Evolutionary conservation across 1,140 invertebrate genomes (phyloP).

Genomic region (Wiebesia pumilae): DNA sequence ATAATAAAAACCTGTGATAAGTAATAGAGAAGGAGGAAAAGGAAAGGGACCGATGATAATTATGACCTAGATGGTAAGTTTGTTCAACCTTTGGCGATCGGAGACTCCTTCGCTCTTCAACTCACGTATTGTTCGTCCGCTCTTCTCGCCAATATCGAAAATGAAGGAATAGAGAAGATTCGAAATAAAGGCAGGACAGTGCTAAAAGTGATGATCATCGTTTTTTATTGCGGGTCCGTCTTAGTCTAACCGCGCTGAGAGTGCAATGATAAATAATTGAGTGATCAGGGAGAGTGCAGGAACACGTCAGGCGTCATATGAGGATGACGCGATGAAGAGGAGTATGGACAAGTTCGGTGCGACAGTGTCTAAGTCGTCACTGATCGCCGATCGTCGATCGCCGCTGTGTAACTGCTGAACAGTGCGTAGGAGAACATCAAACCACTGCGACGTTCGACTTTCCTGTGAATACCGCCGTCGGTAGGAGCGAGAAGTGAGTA

Average conservation of each 20-base stretch:
- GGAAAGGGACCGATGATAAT: not conserved
- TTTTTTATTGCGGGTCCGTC: not conserved
- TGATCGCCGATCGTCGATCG: not conserved
- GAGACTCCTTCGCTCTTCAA: not conserved
- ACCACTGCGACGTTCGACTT: not conserved
- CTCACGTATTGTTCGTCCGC: not conserved
- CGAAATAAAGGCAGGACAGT: not conserved
- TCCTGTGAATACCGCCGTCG: too few species aligned
- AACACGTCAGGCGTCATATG: not conserved
- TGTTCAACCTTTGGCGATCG: not conserved
- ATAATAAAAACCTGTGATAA: slow-evolving; percentile 40
- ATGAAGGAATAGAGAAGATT: not conserved
- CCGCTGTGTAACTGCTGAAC: not conserved
- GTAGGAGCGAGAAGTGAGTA: not conserved
- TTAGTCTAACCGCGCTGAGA: not conserved
- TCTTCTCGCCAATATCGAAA: not conserved
- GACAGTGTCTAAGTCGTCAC: not conserved
- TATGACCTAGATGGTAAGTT: not conserved
- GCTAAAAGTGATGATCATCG: not conserved
- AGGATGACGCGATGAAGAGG: not conserved
- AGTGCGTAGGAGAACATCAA: not conserved
- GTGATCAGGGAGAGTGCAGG: not conserved
- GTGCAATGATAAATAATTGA: slow-evolving; percentile 14
- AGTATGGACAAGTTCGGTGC: not conserved
- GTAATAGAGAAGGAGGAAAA: not conserved